Evolutionary conservation across 2,113 vertebrate genomes (phyloP).

Genomic region (Glaucidium brasilianum): DNA sequence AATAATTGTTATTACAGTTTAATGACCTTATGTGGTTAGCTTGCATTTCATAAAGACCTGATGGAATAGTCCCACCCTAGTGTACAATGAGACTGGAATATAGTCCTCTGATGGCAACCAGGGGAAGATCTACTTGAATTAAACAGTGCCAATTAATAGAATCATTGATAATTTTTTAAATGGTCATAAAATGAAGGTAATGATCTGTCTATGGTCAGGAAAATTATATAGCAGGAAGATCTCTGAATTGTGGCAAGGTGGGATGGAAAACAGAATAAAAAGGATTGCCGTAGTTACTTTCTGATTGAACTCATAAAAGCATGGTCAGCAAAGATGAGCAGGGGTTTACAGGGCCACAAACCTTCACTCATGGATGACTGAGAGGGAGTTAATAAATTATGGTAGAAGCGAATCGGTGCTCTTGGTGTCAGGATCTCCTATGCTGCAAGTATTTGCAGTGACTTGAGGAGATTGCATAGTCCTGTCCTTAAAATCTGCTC

Average conservation of each 20-base stretch:
- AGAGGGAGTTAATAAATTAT: not conserved
- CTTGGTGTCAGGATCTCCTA: not conserved
- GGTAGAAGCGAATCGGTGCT: not conserved
- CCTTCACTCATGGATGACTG: no score
- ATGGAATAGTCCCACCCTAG: not conserved
- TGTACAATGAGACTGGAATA: not conserved
- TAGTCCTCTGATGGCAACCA: not conserved
- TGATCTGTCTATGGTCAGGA: not conserved
- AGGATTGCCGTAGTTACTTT: not conserved
- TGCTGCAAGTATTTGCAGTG: not conserved
- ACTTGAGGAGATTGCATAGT: rapidly evolving
- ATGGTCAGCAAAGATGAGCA: not conserved
- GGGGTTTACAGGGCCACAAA: not conserved
- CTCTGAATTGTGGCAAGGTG: not conserved
- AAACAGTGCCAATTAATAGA: not conserved
- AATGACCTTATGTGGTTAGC: not conserved
- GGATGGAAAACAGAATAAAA: not conserved
- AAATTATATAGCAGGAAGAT: not conserved
- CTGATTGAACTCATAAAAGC: not conserved
- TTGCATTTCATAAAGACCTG: not conserved
- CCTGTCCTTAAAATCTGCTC: not conserved
- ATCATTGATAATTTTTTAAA: not conserved
- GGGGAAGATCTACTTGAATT: not conserved
- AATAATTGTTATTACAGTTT: not conserved
- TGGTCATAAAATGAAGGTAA: not conserved